A percentile compares a stretch with the other conserved stretches of the same genome.
Evolutionary conservation across 2,113 vertebrate species (phyloP).

Genomic region (Lophotis ruficrista): DNA sequence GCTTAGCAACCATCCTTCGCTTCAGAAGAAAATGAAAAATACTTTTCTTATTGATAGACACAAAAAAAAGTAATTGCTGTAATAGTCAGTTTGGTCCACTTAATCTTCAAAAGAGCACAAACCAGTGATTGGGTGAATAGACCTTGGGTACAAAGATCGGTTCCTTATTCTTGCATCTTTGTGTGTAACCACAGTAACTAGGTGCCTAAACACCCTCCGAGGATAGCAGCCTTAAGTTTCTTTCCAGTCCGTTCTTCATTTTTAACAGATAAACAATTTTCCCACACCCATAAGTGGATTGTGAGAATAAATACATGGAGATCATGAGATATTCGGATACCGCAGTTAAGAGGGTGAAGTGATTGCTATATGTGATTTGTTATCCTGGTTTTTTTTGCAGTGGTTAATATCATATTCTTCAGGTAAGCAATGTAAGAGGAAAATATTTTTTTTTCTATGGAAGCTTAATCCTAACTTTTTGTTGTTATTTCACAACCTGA

Average conservation of each 20-base stretch:
- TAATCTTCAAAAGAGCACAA: not conserved
- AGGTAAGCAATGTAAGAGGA: not conserved
- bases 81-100: not conserved
- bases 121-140: not conserved
- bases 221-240: not conserved
- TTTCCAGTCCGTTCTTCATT: not conserved
- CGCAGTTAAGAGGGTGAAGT: not conserved
- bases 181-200: not conserved
- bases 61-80: not conserved
- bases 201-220: not conserved
- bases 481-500: not conserved
- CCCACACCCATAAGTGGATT: not conserved
- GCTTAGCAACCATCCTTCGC: not conserved
- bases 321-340: not conserved
- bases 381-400: not conserved
- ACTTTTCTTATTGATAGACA: not conserved
- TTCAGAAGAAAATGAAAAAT: constrained; percentile 1
- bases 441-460: not conserved
- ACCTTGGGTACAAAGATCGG: not conserved
- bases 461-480: not conserved
- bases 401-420: not conserved
- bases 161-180: not conserved
- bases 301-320: not conserved
- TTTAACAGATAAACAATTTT: not conserved
- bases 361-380: not conserved